A percentile compares a stretch with the other conserved stretches of the same genome.
Evolutionary conservation across 2,888 invertebrate genomes (phyloP).

Genomic region (Leuctra nigra): DNA sequence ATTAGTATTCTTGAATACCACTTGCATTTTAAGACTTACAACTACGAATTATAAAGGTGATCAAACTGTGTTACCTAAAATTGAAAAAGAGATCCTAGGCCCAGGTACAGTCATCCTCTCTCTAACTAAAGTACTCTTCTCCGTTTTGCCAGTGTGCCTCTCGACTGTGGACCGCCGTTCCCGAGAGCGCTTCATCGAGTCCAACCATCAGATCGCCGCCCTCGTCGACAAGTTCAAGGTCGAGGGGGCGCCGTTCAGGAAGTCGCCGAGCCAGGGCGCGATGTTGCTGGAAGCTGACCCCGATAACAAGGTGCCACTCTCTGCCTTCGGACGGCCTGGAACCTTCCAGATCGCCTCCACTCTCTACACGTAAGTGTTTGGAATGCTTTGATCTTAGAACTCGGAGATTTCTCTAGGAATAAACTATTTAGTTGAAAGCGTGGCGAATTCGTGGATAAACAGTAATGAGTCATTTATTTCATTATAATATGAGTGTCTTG

Average conservation of each 20-base stretch:
- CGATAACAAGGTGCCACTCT: constrained; percentile 59
- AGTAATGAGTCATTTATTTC: no score
- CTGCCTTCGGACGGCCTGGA: constrained; percentile 67
- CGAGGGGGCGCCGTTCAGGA: constrained; percentile 64
- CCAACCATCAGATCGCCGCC: constrained; percentile 87
- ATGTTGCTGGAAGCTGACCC: constrained; percentile 35
- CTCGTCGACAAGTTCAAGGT: constrained; percentile 86
- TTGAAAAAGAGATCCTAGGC: no score
- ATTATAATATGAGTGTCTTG: no score
- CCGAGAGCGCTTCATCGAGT: constrained; percentile 85
- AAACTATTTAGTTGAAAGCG: no score
- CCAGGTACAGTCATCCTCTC: no score
- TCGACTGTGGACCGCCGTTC: constrained; percentile 74
- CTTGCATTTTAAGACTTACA: no score
- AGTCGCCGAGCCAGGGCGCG: constrained; percentile 17
- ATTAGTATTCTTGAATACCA: no score
- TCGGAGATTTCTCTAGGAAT: no score
- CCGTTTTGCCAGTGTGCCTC: constrained; percentile 53
- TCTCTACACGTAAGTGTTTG: constrained; percentile 54
- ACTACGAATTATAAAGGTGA: no score
- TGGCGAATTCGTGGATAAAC: no score
- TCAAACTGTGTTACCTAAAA: no score
- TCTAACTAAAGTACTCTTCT: not conserved
- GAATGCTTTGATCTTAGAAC: no score
- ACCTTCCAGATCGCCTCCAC: constrained; percentile 60